These are phyloP conservation scores for Falco cherrug DNA, from an alignment of 2,797 vertebrate species.

Conservation along the genomic window DNA sequence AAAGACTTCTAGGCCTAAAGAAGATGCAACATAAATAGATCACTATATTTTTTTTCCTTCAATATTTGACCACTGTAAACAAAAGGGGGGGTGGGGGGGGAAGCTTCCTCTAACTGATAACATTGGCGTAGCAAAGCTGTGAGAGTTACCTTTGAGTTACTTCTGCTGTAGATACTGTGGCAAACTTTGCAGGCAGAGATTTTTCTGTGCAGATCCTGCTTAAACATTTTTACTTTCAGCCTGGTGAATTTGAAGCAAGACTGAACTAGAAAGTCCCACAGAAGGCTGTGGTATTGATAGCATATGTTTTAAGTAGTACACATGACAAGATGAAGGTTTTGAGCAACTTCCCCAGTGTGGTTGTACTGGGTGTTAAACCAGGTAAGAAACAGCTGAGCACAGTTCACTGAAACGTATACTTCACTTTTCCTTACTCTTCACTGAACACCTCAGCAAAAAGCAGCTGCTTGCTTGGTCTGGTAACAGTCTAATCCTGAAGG, in stretches of 20 bases:
- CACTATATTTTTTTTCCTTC: background rate
- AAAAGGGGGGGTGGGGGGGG: background rate
- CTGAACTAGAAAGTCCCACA: background rate
- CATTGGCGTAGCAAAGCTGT: background rate
- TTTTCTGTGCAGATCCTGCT: background rate
- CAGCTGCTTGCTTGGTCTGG: background rate
- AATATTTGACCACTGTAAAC: background rate
- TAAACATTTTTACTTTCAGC: background rate
- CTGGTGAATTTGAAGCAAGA: background rate
- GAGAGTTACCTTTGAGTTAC: background rate
- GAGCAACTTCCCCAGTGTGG: background rate
- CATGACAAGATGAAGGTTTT: background rate
- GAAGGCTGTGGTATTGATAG: background rate
- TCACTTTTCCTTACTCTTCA: background rate
- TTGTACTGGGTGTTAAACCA: background rate
- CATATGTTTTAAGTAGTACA: background rate
- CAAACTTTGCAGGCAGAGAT: background rate
- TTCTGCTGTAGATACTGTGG: background rate
- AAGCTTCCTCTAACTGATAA: background rate
- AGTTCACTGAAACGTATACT: background rate
- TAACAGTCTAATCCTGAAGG: background rate
- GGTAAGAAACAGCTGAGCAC: background rate
- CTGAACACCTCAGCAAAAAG: background rate
- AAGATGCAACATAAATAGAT: background rate
- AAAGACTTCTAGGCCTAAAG: background rate